These are phyloP conservation scores for Salmo trutta DNA, from an alignment of 2,797 vertebrate genomes.

Conservation along the genomic window DNA sequence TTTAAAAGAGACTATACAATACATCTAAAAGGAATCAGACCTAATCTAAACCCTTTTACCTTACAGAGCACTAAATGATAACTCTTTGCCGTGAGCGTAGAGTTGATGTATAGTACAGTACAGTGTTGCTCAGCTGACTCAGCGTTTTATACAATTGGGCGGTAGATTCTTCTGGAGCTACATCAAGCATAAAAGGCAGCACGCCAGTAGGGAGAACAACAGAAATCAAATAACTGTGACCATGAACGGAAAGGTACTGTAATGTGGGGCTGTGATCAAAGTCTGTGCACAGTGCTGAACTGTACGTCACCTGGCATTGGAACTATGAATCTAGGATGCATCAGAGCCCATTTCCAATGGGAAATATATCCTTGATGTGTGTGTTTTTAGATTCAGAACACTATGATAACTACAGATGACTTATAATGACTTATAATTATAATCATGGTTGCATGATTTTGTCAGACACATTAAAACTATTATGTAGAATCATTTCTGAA, in stretches of 20 bases:
- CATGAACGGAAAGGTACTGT: conserved; percentile 60
- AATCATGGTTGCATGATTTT: background rate
- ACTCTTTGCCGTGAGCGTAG: conserved; percentile 14
- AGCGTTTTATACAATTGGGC: conserved; percentile 48
- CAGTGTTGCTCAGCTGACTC: conserved; percentile 52
- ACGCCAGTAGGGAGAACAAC: conserved; percentile 43
- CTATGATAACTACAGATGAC: background rate
- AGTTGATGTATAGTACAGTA: conserved; percentile 33
- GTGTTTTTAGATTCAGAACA: background rate
- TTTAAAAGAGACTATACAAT: background rate
- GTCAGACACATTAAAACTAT: background rate
- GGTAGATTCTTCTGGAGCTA: conserved; percentile 58
- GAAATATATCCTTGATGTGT: background rate
- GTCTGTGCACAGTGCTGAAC: background rate
- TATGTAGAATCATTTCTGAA: background rate
- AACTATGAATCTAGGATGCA: background rate
- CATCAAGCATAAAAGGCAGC: conserved; percentile 64
- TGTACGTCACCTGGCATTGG: background rate
- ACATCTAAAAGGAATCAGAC: background rate
- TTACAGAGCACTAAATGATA: conserved; percentile 7
- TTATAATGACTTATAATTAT: background rate
- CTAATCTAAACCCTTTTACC: background rate
- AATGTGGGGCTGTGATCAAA: conserved; percentile 18
- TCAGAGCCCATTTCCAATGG: background rate
- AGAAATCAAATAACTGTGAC: conserved; percentile 50